Evolutionary conservation across 2,888 invertebrate species (phyloP).

Genomic region (Stramonita haemastoma): DNA sequence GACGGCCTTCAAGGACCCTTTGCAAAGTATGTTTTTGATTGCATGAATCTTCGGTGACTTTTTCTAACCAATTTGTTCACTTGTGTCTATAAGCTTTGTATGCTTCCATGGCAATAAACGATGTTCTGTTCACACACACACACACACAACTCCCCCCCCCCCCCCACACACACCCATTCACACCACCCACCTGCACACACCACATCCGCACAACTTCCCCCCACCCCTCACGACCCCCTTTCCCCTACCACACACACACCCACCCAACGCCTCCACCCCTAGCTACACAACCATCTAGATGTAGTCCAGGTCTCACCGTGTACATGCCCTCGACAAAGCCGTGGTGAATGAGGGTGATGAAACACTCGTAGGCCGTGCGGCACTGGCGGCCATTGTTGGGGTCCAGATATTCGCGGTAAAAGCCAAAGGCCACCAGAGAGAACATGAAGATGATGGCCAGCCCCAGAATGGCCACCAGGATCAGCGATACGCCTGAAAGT

Average conservation of each 20-base stretch:
- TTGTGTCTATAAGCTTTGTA: too few relatives aligned
- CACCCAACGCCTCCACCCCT: background rate
- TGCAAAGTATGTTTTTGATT: too few relatives aligned
- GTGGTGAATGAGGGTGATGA: conserved; percentile 71
- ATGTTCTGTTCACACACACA: too few relatives aligned
- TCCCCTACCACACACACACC: background rate
- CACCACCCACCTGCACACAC: too few relatives aligned
- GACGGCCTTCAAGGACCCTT: too few relatives aligned
- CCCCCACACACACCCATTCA: too few relatives aligned
- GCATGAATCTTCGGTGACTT: too few relatives aligned
- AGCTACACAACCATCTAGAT: background rate
- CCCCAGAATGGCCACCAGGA: conserved; percentile 71
- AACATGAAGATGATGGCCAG: conserved; percentile 73
- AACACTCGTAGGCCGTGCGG: conserved; percentile 70
- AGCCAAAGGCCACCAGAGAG: conserved; percentile 71
- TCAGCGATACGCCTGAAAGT: conserved; percentile 69
- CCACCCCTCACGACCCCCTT: too few relatives aligned
- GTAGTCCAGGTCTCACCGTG: conserved; percentile 68
- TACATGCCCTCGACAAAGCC: conserved; percentile 70
- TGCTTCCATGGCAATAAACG: too few relatives aligned
- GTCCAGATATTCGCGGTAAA: conserved; percentile 63
- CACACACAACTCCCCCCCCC: too few relatives aligned
- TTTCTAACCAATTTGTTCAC: too few relatives aligned
- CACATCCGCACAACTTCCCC: too few relatives aligned
- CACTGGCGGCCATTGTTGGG: conserved; percentile 62